phyloP scores from a whole-genome alignment of 1,140 invertebrate species.

The Oryctes rhinoceros region DNA sequence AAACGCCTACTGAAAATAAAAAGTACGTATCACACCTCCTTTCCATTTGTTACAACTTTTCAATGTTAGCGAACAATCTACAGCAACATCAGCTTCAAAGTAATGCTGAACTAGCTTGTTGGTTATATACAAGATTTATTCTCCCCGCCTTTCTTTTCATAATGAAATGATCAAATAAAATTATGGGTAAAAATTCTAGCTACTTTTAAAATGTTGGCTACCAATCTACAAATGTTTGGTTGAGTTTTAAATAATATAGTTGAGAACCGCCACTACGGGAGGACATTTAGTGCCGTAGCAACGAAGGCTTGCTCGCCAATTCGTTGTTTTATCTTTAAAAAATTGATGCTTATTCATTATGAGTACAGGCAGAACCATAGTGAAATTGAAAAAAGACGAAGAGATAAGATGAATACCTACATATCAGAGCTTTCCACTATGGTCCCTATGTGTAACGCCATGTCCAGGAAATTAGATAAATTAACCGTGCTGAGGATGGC shows the following conservation, averaged over 20 bases:
- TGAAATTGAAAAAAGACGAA: constrained; percentile 92
- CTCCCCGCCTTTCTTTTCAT: too few relatives aligned
- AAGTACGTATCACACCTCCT: constrained; percentile 66
- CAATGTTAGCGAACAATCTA: too few relatives aligned
- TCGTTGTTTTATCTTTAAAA: too few relatives aligned
- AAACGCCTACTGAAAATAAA: constrained; percentile 72
- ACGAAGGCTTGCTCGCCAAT: too few relatives aligned
- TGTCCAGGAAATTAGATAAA: constrained; percentile 93
- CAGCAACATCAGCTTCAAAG: too few relatives aligned
- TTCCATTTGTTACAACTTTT: too few relatives aligned
- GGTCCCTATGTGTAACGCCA: constrained; percentile 93
- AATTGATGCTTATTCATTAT: too few relatives aligned
- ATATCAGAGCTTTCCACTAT: constrained; percentile 90
- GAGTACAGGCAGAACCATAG: constrained; percentile 81
- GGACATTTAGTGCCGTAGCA: too few relatives aligned
- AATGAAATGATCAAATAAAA: too few relatives aligned
- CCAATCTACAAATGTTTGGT: background rate
- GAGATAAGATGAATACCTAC: constrained; percentile 97
- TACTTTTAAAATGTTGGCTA: background rate
- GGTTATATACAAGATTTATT: too few relatives aligned
- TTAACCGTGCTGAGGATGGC: constrained; percentile 93
- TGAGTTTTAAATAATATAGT: constrained; percentile 29
- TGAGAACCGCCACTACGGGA: too few relatives aligned
- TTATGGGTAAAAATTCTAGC: background rate
- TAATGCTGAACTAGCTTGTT: too few relatives aligned